Evolutionary conservation across 2,888 invertebrate genomes (phyloP).

Genomic region (Tipula lateralis): DNA sequence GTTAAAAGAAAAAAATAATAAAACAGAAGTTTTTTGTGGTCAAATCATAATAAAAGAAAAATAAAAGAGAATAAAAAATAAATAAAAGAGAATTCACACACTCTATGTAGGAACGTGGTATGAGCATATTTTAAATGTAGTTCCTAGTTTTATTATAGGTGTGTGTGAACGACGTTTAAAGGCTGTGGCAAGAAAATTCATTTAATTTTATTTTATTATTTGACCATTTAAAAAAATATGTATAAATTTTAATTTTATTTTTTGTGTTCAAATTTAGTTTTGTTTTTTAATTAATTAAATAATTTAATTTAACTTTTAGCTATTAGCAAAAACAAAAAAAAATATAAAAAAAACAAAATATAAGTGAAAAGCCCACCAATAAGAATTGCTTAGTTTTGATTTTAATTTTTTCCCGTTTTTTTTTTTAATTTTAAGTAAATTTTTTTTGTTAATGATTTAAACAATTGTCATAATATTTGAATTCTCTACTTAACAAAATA

Average conservation of each 20-base stretch:
- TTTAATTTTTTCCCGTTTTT: neutral
- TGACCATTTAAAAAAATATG: slow-evolving; percentile 15
- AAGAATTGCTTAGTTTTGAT: slow-evolving; percentile 19
- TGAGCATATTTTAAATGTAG: neutral
- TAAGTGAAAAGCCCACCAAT: slow-evolving; percentile 24
- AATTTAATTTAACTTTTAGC: slow-evolving; percentile 16
- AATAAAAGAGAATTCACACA: neutral
- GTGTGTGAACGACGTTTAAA: neutral
- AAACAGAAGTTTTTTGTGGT: neutral
- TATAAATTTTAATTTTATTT: neutral
- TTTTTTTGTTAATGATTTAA: neutral
- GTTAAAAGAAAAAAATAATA: neutral
- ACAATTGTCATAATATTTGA: slow-evolving; percentile 5
- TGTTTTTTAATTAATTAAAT: slow-evolving; percentile 7
- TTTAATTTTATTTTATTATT: neutral
- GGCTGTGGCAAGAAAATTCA: neutral
- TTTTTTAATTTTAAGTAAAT: neutral
- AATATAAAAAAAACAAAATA: neutral
- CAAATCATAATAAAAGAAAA: neutral
- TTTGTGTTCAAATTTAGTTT: slow-evolving; percentile 7
- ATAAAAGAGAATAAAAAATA: neutral
- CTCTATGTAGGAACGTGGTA: neutral
- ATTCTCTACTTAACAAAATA: neutral
- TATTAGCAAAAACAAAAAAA: neutral
- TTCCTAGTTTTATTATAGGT: neutral